Percentiles rank a stretch among this genome's conserved stretches.
Conservation (phyloP, 2,888 invertebrate genomes). For the Sinodicranocentrus sp. region DNA sequence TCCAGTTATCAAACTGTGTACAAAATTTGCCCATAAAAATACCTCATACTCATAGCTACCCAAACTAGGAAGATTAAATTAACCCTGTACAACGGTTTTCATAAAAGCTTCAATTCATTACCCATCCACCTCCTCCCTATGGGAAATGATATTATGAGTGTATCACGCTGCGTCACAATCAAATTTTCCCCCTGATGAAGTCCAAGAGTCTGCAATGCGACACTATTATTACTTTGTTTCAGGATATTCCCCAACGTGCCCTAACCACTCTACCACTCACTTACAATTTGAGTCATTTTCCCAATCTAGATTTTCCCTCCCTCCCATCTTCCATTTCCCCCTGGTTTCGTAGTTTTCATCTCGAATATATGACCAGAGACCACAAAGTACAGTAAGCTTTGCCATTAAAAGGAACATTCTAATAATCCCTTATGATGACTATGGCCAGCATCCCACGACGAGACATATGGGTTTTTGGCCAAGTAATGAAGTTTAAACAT, state of each 20-base stretch:
- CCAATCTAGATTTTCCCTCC: too few relatives aligned
- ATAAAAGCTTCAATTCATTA: slow-evolving; percentile 16
- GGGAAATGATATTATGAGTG: slow-evolving; percentile 31
- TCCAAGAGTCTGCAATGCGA: slow-evolving; percentile 9
- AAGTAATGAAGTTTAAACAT: slow-evolving; percentile 57
- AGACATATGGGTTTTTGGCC: slow-evolving; percentile 58
- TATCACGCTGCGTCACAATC: slow-evolving; percentile 49
- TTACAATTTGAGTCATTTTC: too few relatives aligned
- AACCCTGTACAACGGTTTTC: background rate
- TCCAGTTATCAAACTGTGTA: too few relatives aligned
- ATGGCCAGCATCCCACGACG: slow-evolving; percentile 30
- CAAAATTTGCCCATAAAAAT: too few relatives aligned
- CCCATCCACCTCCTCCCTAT: slow-evolving; percentile 4
- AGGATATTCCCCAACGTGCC: slow-evolving; percentile 44
- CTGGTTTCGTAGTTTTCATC: too few relatives aligned
- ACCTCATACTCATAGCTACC: background rate
- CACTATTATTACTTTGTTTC: slow-evolving; percentile 37
- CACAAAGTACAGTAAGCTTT: too few relatives aligned
- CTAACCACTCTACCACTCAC: too few relatives aligned
- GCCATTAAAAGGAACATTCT: too few relatives aligned
- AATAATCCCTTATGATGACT: background rate
- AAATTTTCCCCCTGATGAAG: slow-evolving; percentile 32
- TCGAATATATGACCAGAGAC: too few relatives aligned
- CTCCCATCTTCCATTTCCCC: too few relatives aligned
- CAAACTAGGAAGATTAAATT: slow-evolving; percentile 32